Evolutionary conservation across 2,797 vertebrate genomes (phyloP), one percentile per base, ranked within the genome.

Genomic region (Falco peregrinus): DNA sequence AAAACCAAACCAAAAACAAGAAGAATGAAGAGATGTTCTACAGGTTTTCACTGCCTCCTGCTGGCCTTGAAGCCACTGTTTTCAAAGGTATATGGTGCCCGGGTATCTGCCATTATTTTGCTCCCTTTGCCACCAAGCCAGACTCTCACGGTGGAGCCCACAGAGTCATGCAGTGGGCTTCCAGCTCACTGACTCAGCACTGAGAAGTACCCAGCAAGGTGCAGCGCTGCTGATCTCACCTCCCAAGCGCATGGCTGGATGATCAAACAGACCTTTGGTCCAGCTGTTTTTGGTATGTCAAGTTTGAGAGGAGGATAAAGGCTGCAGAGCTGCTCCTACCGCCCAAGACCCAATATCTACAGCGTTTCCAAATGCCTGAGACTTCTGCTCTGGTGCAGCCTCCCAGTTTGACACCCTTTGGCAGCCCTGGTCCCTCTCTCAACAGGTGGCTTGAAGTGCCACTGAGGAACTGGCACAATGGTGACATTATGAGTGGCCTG

Each of bases 1-100:
- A 45, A 50, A 54, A 60, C 11, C 39, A 39, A 39, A 39, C 39
- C 39, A 39, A 39, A 39, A 39, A 5, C 39, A 39, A 39, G 37
- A 39, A 39, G 39, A 37, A 86, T 24, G 12, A 96, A 90, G 31
- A 89, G 9, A 81, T 59, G 86, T 89, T 96, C 87, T 76, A 77
- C 79, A 92, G 78, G 91, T 45, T 90, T 95, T 92, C 87, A 96
- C 76, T 95, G 89, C 91, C 94, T 97, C 48, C 35, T 56, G 59
- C 84, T 94, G 93, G 93, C 76, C 86, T 87, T 18, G 3, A 63
- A 45, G 28, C 61, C 84, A 84, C 15, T 59, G 37, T 54, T 86
- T 83, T 70, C 4, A 0, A 16, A 64, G 33, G 48, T 45, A 57
- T 45, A 71, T 68, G 80, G 78, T 87, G 65, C 57, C 85, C 59